Evolutionary conservation across 2,113 vertebrate species (phyloP), one percentile per base, ranked within the genome.

Genomic region (Oreocharis arfaki): DNA sequence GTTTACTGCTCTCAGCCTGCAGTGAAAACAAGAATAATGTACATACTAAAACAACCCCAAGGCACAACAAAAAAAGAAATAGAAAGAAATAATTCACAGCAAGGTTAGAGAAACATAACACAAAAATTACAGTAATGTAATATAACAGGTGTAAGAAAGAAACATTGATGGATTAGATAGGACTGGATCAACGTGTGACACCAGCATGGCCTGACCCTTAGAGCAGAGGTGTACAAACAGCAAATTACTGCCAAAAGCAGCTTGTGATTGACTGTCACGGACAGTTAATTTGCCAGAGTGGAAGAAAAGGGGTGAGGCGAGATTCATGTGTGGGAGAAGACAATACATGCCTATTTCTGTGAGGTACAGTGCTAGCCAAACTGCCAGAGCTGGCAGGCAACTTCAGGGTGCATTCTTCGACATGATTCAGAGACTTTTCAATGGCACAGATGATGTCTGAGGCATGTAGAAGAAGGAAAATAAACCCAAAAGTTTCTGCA

Each of bases 201-300:
- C 37, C 84, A 49, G 69, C 2, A 0, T 39, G 33, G 30, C 68
- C 73, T 86, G 87, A 95, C 79, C 80, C 71, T 92, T 92, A 84
- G 39, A 97, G 92, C 87, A 74, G 84, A 87, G 81, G 94, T 89
- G 69, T 60, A 93, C 35, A 93, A 91, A 95, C 90, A 94, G 84
- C 88, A 95, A 95, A 93, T 84, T 89, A 91, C 83, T 97, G 86
- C 94, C 94, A 87, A 84, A 95, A 97, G 76, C 69, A 78, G 47
- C 27, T 61, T 87, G 60, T 93, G 78, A 97, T 95, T 61, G 52
- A 76, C 55, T 96, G 94, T 94, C 94, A 97, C 82, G 7, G 94
- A 47, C 64, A 94, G 68, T 79, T 91, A 90, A 96, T 96, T 96
- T 97, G 76, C 74, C 79, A 49, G 60, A 78, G 79, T 59, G 61